Base-by-base conservation (phyloP, 2,888 invertebrate species). In the Chloroclysta siterata region DNA sequence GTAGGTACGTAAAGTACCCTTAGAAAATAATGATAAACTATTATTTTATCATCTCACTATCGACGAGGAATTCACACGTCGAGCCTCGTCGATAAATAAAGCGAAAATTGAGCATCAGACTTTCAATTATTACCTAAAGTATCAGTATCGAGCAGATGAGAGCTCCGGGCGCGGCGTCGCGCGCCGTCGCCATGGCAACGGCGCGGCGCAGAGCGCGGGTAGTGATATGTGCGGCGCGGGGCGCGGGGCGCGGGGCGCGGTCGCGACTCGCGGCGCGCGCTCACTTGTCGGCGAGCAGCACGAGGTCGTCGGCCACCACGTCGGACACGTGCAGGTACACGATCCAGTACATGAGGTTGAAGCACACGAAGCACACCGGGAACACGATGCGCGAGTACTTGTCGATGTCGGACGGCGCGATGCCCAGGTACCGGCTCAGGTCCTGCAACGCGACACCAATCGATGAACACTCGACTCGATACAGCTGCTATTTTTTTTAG, bases 341-440 rank as follows among this genome's bases (percentile, higher is more conserved):
- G 93, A 98, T 97, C 98, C 98, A 98, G 94, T 98, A 98, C 97
- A 98, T 97, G 78, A 98, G 95, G 94, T 99, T 99, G 95, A 99
- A 99, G 93, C 98, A 97, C 76, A 98, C 96, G 94, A 99, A 99
- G 94, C 98, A 97, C 85, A 98, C 97, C 66, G 99, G 99, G 92
- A 99, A 99, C 85, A 98, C 96, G 91, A 99, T 97, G 85, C 99
- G 95, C 74, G 98, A 98, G 90, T 98, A 98, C 94, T 98, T 98
- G 95, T 99, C 99, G 91, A 99, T 99, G 93, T 98, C 98, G 85
- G 98, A 98, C 70, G 98, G 98, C 82, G 97, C 97, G 82, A 97
- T 96, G 82, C 97, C 97, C 89, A 96, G 95, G 82, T 97, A 94
- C 90, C 97, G 97, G 94, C 97, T 97, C 87, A 97, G 96, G 90